Conservation (phyloP, 1,140 invertebrate species). For the Riptortus pedestris region DNA sequence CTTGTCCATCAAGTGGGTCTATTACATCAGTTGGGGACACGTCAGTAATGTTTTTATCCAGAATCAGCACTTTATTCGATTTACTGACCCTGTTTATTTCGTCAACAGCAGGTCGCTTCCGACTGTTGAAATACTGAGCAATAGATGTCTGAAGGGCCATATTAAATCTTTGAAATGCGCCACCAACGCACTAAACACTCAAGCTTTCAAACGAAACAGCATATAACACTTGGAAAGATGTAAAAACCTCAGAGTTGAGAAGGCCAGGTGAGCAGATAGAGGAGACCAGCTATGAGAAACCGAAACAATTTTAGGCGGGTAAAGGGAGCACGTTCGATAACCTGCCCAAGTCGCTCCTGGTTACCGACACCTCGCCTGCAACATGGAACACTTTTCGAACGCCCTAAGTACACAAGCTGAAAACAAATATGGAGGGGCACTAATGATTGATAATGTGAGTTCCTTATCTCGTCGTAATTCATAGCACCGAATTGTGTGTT, state of each 20-base stretch:
- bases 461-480: background rate
- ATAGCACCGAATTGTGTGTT: background rate
- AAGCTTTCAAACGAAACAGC: too few species aligned
- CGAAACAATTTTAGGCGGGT: too few species aligned
- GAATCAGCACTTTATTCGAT: slow-evolving; percentile 24
- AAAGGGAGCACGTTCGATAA: too few species aligned
- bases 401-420: background rate
- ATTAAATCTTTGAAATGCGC: background rate
- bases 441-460: slow-evolving; percentile 1
- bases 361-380: background rate
- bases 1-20: background rate
- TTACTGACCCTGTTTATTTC: slow-evolving; percentile 9
- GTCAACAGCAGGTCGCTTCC: slow-evolving; percentile 24
- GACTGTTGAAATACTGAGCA: slow-evolving; percentile 25
- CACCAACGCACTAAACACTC: background rate
- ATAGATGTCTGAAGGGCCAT: slow-evolving; percentile 28
- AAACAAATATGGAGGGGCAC: slow-evolving; percentile 12
- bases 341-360: background rate
- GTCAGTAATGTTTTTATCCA: slow-evolving; percentile 16
- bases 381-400: background rate
- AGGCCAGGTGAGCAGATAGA: too few species aligned
- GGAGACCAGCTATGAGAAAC: too few species aligned
- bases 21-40: background rate
- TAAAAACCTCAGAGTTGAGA: too few species aligned
- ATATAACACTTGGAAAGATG: too few species aligned